Evolutionary conservation across 1,140 invertebrate genomes (phyloP).

Genomic region (Eurytemora carolleeae): DNA sequence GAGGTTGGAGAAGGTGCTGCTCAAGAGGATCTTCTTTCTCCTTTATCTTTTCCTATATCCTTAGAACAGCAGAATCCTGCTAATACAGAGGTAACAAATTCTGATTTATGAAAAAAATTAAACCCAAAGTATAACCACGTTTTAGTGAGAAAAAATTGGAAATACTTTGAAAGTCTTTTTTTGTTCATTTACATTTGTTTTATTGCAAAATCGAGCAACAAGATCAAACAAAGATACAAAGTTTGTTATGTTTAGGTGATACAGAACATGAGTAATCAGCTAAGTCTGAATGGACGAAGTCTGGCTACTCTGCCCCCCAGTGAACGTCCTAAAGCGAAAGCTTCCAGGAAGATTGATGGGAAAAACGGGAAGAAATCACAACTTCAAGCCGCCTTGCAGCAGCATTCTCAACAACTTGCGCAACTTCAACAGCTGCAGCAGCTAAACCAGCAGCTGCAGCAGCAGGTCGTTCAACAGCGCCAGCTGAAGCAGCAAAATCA

Average conservation of each 20-base stretch:
- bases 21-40: background rate
- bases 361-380: conserved; percentile 32
- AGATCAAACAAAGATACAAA: too few species aligned
- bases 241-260: too few species aligned
- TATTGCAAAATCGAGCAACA: too few species aligned
- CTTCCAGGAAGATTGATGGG: conserved; percentile 49
- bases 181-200: too few species aligned
- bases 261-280: conserved; percentile 8
- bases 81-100: too few species aligned
- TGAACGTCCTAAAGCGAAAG: conserved; percentile 55
- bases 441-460: conserved; percentile 20
- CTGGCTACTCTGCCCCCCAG: conserved; percentile 36
- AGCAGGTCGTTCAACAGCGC: conserved; percentile 21
- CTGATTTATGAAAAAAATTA: too few species aligned
- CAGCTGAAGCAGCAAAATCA: conserved; percentile 23
- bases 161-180: too few species aligned
- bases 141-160: too few species aligned
- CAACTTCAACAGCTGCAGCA: conserved; percentile 18
- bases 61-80: background rate
- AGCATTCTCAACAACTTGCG: conserved; percentile 23
- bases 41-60: background rate
- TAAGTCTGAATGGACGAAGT: background rate
- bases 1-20: background rate
- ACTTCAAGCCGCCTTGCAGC: conserved; percentile 19
- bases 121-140: too few species aligned